Conservation (phyloP, 64 coral and sea anemone genomes). For the Cladopsammia gracilis region DNA sequence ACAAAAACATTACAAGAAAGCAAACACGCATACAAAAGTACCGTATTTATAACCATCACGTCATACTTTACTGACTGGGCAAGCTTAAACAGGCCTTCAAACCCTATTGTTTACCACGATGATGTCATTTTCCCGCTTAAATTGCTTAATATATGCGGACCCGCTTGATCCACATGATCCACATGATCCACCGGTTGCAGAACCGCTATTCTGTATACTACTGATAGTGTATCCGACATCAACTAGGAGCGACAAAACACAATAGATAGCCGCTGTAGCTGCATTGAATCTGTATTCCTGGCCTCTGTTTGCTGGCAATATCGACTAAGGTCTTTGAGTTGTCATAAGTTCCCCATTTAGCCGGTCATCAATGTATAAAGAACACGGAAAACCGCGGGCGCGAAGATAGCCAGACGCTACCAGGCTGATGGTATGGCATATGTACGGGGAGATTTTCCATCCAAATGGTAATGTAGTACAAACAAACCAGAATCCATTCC, state of each 20-base stretch:
- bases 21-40: no score
- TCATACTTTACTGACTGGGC: no score
- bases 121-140: no score
- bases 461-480: conserved; percentile 1
- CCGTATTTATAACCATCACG: no score
- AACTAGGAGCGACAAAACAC: neutral
- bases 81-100: no score
- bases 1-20: no score
- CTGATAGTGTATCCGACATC: neutral
- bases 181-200: no score
- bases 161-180: no score
- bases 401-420: neutral
- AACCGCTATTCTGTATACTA: no score
- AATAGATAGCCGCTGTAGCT: neutral
- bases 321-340: neutral
- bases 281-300: neutral
- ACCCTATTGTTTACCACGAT: no score
- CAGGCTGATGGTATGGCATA: neutral
- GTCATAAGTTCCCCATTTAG: neutral
- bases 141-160: no score
- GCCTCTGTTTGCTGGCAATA: neutral
- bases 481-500: neutral
- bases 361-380: neutral
- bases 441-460: neutral
- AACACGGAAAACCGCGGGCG: neutral